Evolutionary conservation across 2,113 vertebrate genomes (phyloP).

Genomic region (Ibidorhyncha struthersii): DNA sequence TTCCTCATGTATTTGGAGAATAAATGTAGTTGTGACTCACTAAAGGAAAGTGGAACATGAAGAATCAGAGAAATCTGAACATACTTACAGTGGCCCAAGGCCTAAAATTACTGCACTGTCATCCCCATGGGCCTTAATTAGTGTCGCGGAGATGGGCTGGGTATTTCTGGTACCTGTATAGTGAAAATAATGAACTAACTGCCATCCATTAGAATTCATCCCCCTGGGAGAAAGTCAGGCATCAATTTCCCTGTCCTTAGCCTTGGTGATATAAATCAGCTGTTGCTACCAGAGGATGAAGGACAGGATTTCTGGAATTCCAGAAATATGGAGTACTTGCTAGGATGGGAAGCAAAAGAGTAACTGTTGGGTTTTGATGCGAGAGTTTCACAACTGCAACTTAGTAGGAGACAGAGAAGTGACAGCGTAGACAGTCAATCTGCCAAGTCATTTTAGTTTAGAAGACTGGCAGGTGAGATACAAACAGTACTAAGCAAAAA

Average conservation of each 20-base stretch:
- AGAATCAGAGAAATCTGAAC: not conserved
- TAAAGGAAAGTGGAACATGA: not conserved
- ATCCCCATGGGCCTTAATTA: not conserved
- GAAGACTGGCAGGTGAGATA: not conserved
- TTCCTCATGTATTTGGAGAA: not conserved
- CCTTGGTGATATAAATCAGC: not conserved
- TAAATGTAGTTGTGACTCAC: not conserved
- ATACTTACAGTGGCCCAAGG: not conserved
- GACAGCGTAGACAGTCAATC: not conserved
- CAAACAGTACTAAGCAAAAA: not conserved
- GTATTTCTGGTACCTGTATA: not conserved
- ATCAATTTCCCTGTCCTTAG: not conserved
- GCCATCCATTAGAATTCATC: not conserved
- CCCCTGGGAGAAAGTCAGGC: not conserved
- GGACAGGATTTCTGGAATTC: not conserved
- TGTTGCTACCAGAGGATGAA: not conserved
- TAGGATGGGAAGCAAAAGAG: not conserved
- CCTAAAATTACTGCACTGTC: not conserved
- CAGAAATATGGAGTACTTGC: not conserved
- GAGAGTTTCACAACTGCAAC: not conserved
- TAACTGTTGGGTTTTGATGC: not conserved
- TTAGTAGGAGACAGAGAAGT: not conserved
- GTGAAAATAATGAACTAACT: not conserved
- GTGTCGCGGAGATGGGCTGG: fast-evolving
- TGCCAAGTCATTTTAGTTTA: not conserved